These are phyloP conservation scores for Lucinisca nassula DNA, from an alignment of 2,888 invertebrate species.

Conservation along the genomic window DNA sequence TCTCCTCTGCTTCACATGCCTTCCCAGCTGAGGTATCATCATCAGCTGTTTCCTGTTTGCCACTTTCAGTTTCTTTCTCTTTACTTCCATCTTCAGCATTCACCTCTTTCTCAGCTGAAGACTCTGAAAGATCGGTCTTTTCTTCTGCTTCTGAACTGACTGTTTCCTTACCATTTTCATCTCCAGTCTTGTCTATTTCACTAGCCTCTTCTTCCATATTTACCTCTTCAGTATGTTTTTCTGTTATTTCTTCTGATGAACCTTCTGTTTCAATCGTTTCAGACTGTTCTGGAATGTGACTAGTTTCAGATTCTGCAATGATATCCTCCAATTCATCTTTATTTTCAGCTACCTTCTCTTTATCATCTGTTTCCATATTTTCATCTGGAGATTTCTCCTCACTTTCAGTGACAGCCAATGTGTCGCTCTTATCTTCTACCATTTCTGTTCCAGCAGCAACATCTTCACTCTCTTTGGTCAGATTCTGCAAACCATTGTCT, in stretches of 20 bases:
- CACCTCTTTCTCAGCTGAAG: not conserved
- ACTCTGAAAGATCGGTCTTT: not conserved
- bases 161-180: not conserved
- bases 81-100: not conserved
- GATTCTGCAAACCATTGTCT: not conserved
- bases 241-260: not conserved
- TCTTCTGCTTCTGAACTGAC: not conserved
- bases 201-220: not conserved
- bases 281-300: not conserved
- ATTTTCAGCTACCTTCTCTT: not conserved
- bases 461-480: not conserved
- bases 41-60: not conserved
- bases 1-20: not conserved
- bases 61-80: not conserved
- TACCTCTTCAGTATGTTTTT: not conserved
- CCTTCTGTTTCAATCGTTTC: not conserved
- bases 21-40: constrained; percentile 17
- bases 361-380: not conserved
- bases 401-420: not conserved
- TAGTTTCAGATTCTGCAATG: not conserved
- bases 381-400: not conserved
- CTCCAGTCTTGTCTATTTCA: not conserved
- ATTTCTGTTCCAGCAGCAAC: not conserved
- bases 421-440: not conserved
- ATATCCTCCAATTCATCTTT: not conserved